Base-by-base conservation (phyloP, 2,113 vertebrate species). In the Otolemur garnettii region DNA sequence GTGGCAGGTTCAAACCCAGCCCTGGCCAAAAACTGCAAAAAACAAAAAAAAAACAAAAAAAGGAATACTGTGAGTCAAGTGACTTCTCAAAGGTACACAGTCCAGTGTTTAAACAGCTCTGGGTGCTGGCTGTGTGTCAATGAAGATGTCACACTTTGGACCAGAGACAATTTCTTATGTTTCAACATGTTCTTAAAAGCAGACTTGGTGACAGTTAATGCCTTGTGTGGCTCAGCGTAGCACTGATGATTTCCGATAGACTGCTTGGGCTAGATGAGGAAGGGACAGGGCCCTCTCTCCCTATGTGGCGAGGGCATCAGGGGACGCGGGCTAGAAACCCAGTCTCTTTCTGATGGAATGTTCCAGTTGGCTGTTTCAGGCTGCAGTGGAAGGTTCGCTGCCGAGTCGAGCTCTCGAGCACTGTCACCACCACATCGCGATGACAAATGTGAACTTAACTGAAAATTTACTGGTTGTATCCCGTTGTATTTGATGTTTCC, bases 171-270 rank as follows among this genome's bases (percentile, higher is more conserved):
- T 90, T 96, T 97, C 90, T 94, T 66, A 69, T 85, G 66, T 95
- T 96, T 86, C 96, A 98, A 96, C 77, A 77, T 13, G 78, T 59
- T 96, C 79, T 38, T 82, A 89, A 75, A 97, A 96, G 69, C 74
- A 96, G 92, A 86, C 35, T 3, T 75, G 79, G 86, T 86, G 91
- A 72, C 30, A 75, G 38, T 4, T 17, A 8, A 35, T 59, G 93
- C 90, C 84, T 45, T 0, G 13, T 85, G 28, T 7, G 35, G 87
- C 26, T 86, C 21, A 30, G 4, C n/a, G 62, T 30, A 59, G 55
- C 0, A 0, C 1, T 11, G 93, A 42, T 33, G 77, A 66, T 75
- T 71, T 75, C 90, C 42, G 86, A 92, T 89, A 66, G 5, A 1
- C 21, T 50, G 80, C n/a, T 0, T 0, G 0, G 53, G 72, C 45